Evolutionary conservation across 2,797 vertebrate species (phyloP).

Genomic region (Distichodus sexfasciatus): DNA sequence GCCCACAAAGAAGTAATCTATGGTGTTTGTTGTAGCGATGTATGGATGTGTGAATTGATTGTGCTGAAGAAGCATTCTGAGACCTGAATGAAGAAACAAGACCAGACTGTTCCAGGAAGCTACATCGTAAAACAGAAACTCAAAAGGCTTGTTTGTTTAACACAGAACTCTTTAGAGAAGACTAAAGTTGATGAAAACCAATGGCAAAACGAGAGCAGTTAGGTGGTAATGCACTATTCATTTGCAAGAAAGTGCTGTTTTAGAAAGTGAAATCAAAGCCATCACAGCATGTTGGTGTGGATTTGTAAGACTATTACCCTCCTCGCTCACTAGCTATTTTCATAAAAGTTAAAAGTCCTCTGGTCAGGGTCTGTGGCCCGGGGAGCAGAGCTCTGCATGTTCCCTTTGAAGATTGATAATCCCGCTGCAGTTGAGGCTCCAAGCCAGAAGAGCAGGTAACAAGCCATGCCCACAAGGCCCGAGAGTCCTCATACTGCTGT

Average conservation of each 20-base stretch:
- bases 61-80: no score
- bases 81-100: no score
- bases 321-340: conserved; percentile 27
- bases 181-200: no score
- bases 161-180: no score
- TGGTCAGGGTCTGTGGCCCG: conserved; percentile 32
- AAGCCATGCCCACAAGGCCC: conserved; percentile 42
- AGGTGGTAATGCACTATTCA: background rate
- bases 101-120: no score
- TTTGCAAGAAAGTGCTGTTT: conserved; percentile 3
- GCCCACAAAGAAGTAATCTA: no score
- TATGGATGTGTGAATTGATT: no score
- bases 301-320: conserved; percentile 26
- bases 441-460: conserved; percentile 43
- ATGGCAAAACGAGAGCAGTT: no score
- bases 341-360: conserved; percentile 44
- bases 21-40: no score
- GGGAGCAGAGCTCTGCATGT: conserved; percentile 25
- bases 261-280: conserved; percentile 22
- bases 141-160: background rate
- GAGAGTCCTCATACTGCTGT: conserved; percentile 35
- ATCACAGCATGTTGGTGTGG: background rate
- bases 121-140: no score
- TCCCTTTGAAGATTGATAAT: conserved; percentile 49
- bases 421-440: conserved; percentile 35